Base-by-base conservation (phyloP, 1,140 invertebrate species). In the Macrocentrus cingulum region DNA sequence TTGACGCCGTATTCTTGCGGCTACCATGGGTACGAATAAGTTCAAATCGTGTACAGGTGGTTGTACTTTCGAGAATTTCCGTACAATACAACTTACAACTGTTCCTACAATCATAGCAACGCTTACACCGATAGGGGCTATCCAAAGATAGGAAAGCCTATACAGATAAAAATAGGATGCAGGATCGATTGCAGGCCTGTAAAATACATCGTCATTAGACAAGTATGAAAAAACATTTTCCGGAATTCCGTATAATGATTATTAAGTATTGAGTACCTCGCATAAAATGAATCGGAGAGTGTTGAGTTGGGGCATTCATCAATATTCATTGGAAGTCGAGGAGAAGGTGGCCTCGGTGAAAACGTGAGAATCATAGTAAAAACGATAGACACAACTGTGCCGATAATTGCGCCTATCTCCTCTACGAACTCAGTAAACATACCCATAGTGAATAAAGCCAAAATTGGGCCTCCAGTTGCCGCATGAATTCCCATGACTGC, bases 361-460 rank as follows among this genome's bases (percentile, higher is more conserved):
- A 97, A 92, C 37, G 87, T 91, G 50, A 94, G 88, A 90, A 89
- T 94, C 8, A 91, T 79, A 16, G 87, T 87, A 19, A 91, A 69
- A 0, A 79, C 71, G 20, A 97, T 74, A 2, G 90, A 87, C 8
- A 77, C 65, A 0, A 91, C 2, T 1, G 93, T 80, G 0, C 88
- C 92, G 11, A 80, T 66, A 1, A 91, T 76, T 0, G 86, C 88
- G n/a, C 93, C 92, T 82, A 80, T 77, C 68, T 90, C 80, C 69
- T 90, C 90, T 0, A 85, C 83, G 32, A 56, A 74, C 6, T 84
- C 83, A 45, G 82, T 80, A 63, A 91, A 85, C 84, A 93, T 89
- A 44, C 91, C 91, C 1, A 92, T 72, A 1, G 88, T 87, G 68
- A 92, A 93, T 9, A 92, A 75, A 0, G 88, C 91, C 9, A 94